These are phyloP conservation scores for Sinonovacula constricta DNA, from an alignment of 1,140 invertebrate species.

Conservation along the genomic window DNA sequence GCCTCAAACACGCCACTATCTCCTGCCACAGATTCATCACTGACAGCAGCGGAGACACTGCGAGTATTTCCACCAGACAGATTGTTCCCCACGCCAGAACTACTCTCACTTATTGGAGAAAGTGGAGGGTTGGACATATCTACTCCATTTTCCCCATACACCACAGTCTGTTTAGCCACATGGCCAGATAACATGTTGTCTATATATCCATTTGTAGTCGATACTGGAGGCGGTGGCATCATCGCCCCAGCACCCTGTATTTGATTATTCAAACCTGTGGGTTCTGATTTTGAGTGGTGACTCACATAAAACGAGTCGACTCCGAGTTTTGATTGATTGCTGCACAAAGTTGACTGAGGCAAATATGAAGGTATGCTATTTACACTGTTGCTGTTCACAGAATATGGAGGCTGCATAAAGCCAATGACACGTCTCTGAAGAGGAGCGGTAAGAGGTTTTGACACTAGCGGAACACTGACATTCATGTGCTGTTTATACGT, in stretches of 20 bases:
- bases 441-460: slow-evolving; percentile 36
- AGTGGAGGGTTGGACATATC: slow-evolving; percentile 82
- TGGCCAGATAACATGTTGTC: slow-evolving; percentile 43
- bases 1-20: slow-evolving; percentile 98
- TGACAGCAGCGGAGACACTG: slow-evolving; percentile 93
- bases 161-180: slow-evolving; percentile 41
- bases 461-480: slow-evolving; percentile 37
- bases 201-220: background rate
- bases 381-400: slow-evolving; percentile 22
- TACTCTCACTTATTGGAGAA: slow-evolving; percentile 84
- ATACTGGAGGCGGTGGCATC: background rate
- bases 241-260: background rate
- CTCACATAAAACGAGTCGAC: slow-evolving; percentile 18
- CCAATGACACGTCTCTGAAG: slow-evolving; percentile 25
- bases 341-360: slow-evolving; percentile 38
- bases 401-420: slow-evolving; percentile 18
- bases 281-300: slow-evolving; percentile 32
- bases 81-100: slow-evolving; percentile 77
- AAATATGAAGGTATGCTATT: slow-evolving; percentile 32
- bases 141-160: slow-evolving; percentile 64
- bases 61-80: slow-evolving; percentile 75
- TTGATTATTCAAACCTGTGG: background rate
- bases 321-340: slow-evolving; percentile 53
- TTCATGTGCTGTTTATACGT: slow-evolving; percentile 76
- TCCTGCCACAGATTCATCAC: slow-evolving; percentile 97